These are phyloP conservation scores for Epicauta chinensis DNA, from an alignment of 1,140 invertebrate species.

Conservation along the genomic window DNA sequence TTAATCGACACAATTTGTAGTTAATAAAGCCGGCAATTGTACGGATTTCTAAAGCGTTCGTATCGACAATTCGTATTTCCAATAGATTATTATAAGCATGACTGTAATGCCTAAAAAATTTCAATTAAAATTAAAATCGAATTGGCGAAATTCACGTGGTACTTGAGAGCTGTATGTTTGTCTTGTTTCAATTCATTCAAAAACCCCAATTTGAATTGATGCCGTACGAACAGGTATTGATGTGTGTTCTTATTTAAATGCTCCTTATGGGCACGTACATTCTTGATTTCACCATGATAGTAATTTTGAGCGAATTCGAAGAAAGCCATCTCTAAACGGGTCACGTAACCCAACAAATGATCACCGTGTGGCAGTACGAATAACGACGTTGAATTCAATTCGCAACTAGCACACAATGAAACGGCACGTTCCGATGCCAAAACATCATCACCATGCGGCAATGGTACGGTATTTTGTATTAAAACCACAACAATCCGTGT, in stretches of 20 bases:
- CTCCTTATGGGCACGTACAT: slow-evolving; percentile 82
- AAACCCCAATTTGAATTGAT: slow-evolving; percentile 98
- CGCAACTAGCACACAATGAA: slow-evolving; percentile 82
- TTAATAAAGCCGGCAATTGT: slow-evolving; percentile 92
- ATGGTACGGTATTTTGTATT: slow-evolving; percentile 71
- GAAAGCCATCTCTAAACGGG: slow-evolving; percentile 85
- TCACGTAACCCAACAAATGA: slow-evolving; percentile 70
- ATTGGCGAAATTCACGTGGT: too few relatives aligned
- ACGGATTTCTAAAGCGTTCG: slow-evolving; percentile 89
- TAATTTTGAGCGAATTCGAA: slow-evolving; percentile 88
- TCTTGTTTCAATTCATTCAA: slow-evolving; percentile 92
- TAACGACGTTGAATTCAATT: slow-evolving; percentile 84
- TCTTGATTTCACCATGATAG: slow-evolving; percentile 83
- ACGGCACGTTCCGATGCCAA: slow-evolving; percentile 82
- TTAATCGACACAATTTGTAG: slow-evolving; percentile 88
- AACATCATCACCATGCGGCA: slow-evolving; percentile 77
- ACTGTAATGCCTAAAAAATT: slow-evolving; percentile 74
- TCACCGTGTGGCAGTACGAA: slow-evolving; percentile 86
- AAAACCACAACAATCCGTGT: slow-evolving; percentile 86
- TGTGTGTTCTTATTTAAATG: slow-evolving; percentile 89
- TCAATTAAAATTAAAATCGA: slow-evolving; percentile 22
- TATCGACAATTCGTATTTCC: slow-evolving; percentile 81
- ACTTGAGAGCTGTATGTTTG: slow-evolving; percentile 81
- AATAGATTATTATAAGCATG: slow-evolving; percentile 86
- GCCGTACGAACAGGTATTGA: slow-evolving; percentile 86